These are phyloP conservation scores for Cichlasoma orientale DNA, from an alignment of 2,797 vertebrate genomes.

Conservation along the genomic window DNA sequence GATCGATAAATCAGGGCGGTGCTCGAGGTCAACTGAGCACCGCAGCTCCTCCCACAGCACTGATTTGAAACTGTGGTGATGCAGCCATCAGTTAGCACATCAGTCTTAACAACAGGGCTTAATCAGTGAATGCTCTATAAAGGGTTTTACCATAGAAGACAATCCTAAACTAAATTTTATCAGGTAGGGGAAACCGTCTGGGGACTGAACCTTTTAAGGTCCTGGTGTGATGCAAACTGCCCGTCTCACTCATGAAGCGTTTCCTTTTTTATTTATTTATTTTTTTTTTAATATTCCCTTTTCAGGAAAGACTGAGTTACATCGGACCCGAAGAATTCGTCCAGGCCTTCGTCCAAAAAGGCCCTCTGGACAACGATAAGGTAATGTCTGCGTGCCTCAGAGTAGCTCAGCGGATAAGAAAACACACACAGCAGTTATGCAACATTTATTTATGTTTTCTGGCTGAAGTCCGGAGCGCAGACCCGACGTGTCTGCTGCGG, in stretches of 20 bases:
- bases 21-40: not conserved
- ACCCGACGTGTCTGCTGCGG: not conserved
- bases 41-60: no score
- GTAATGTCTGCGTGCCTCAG: conserved; percentile 72
- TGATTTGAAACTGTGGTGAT: conserved; percentile 16
- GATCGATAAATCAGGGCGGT: conserved; percentile 27
- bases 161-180: not conserved
- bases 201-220: not conserved
- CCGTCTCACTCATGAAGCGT: not conserved
- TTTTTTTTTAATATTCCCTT: not conserved
- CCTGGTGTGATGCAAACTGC: not conserved
- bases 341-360: conserved; percentile 92
- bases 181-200: not conserved
- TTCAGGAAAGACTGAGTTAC: conserved; percentile 93
- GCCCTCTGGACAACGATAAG: conserved; percentile 90
- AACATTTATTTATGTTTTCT: not conserved
- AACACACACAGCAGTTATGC: conserved; percentile 6
- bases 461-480: not conserved
- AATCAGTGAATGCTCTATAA: not conserved
- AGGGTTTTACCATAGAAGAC: rapidly evolving
- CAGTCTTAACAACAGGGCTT: not conserved
- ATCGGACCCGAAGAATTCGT: conserved; percentile 97
- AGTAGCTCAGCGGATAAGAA: conserved; percentile 15
- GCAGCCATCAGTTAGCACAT: not conserved
- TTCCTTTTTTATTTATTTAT: not conserved